Evolutionary conservation across 2,113 vertebrate genomes (phyloP).

Genomic region (Myiozetetes cayanensis): DNA sequence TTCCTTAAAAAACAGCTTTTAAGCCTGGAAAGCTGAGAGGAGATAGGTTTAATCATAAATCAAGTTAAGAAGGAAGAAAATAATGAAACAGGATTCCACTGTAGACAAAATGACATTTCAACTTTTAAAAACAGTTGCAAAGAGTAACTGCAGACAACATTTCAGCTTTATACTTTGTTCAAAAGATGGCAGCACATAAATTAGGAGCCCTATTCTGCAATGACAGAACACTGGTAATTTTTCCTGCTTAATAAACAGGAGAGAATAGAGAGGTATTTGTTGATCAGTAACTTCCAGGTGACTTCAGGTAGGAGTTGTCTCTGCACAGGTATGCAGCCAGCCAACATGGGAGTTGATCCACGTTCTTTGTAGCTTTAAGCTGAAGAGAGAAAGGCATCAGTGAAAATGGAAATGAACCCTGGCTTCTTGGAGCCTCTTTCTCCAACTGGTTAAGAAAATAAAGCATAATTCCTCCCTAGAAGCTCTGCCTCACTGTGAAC

Average conservation of each 20-base stretch:
- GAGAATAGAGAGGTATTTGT: neutral
- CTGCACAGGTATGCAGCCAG: neutral
- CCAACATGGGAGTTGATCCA: neutral
- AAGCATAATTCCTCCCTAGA: neutral
- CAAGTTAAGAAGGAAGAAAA: neutral
- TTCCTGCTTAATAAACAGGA: neutral
- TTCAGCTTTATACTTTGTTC: neutral
- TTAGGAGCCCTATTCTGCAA: neutral
- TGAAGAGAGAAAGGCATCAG: neutral
- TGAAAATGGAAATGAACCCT: neutral
- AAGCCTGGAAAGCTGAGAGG: neutral
- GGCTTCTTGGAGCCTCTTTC: neutral
- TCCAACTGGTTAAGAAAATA: neutral
- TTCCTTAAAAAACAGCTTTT: neutral
- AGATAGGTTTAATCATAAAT: neutral
- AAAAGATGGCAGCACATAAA: neutral
- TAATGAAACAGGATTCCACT: neutral
- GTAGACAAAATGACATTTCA: neutral
- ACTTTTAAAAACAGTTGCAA: neutral
- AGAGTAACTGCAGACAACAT: neutral
- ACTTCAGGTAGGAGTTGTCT: neutral
- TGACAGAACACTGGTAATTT: neutral
- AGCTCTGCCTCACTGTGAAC: neutral
- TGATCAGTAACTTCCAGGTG: neutral
- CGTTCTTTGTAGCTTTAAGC: neutral